Evolutionary conservation across 2,888 invertebrate species (phyloP), one percentile per base, ranked within the genome.

Genomic region (Cremastinae sp.): DNA sequence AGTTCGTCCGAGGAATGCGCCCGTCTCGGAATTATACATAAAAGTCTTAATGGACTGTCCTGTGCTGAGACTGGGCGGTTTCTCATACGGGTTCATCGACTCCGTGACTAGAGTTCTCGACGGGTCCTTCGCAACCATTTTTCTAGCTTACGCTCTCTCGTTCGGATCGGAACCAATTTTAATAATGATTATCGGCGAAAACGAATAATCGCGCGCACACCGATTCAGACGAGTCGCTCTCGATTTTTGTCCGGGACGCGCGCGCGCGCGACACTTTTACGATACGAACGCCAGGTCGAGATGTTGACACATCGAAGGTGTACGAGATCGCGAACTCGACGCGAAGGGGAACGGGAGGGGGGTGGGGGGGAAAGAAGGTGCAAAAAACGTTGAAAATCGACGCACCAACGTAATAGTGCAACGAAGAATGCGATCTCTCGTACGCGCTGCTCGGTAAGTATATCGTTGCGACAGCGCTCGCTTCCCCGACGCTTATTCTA

Each of bases 1-100:
- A 54, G 92, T 92, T 82, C 93, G 90, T 68, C 93, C 94, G 81
- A 93, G 90, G 81, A 93, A 90, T 77, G 92, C 91, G 49, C 91
- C 91, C 49, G 91, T 92, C 75, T 92, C 91, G 38, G 90, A 84
- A 86, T 94, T 92, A 89, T 92, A 93, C 69, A 93, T 78, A 85
- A 92, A 93, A 45, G 82, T 85, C 78, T 86, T 89, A 75, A 91
- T 83, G 14, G 89, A 83, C 78, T 91, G 88, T 51, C 79, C 58
- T 45, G 78, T 73, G 54, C 86, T 82, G 54, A 86, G 70, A 78
- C 84, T 84, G 59, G 90, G 88, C 82, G 94, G 93, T 76, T 86
- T 89, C 79, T 87, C 86, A 78, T 89, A 89, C 83, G 92, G 90
- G 84, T 92, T 92, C 54, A 92, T 91, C 28, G 90, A 84, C 51